Percentiles rank a stretch among this genome's conserved stretches.
Conservation (phyloP, 2,888 invertebrate genomes). For the Celastrina argiolus region DNA sequence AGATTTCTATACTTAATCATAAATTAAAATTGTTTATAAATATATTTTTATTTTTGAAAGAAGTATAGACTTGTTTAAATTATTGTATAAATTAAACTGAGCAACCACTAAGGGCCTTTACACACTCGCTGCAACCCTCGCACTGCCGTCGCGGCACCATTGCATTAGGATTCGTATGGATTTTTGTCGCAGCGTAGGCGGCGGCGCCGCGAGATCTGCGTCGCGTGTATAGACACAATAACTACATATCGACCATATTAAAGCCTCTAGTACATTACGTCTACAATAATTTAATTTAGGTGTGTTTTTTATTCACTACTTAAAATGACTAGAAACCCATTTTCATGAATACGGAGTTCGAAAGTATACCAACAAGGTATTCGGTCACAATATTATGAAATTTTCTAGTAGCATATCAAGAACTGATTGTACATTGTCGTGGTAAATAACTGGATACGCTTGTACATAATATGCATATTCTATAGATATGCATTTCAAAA, state of each 20-base stretch:
- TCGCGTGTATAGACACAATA: too few relatives aligned
- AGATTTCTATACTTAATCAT: not conserved
- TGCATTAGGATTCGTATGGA: too few relatives aligned
- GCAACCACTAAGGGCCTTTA: constrained; percentile 1
- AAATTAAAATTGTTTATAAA: not conserved
- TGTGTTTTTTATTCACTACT: constrained; percentile 24
- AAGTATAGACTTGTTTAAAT: not conserved
- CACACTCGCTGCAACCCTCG: too few relatives aligned
- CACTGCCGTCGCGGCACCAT: too few relatives aligned
- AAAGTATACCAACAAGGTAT: constrained; percentile 5
- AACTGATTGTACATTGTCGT: too few relatives aligned
- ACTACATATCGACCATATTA: not conserved
- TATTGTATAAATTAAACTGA: not conserved
- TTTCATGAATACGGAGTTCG: not conserved
- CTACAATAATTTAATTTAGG: not conserved
- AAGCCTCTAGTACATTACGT: constrained; percentile 15
- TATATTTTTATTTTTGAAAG: not conserved
- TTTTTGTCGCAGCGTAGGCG: too few relatives aligned
- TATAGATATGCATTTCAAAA: too few relatives aligned
- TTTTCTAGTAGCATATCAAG: not conserved
- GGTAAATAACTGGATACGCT: too few relatives aligned
- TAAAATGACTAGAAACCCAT: constrained; percentile 18
- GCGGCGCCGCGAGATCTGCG: too few relatives aligned
- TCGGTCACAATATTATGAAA: not conserved
- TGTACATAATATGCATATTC: too few relatives aligned